Evolutionary conservation across 2,797 vertebrate genomes (phyloP).

Genomic region (Melanogrammus aeglefinus): DNA sequence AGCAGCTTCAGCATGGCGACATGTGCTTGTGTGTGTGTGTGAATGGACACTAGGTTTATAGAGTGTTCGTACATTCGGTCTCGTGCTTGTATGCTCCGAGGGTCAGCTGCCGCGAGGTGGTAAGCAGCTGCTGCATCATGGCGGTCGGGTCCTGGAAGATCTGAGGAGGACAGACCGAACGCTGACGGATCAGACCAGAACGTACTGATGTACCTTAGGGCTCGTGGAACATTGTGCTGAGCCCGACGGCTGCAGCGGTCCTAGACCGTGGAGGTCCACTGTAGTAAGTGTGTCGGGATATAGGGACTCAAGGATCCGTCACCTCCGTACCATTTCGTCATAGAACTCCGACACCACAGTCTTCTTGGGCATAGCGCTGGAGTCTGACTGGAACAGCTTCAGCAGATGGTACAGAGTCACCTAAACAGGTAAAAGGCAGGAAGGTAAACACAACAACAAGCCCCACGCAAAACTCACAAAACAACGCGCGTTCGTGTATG

Average conservation of each 20-base stretch:
- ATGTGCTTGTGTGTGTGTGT: constrained; percentile 55
- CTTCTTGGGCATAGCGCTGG: constrained; percentile 97
- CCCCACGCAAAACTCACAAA: neutral
- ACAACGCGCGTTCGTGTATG: neutral
- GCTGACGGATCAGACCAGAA: neutral
- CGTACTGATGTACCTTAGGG: neutral
- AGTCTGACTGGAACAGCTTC: constrained; percentile 97
- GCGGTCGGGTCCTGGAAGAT: constrained; percentile 99
- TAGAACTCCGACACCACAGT: constrained; percentile 98
- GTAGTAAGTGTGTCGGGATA: neutral
- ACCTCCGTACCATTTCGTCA: constrained; percentile 89
- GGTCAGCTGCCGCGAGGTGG: constrained; percentile 92
- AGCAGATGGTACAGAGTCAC: constrained; percentile 95
- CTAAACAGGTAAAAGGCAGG: constrained; percentile 55
- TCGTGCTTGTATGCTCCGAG: constrained; percentile 97
- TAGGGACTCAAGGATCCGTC: neutral
- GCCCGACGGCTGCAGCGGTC: neutral
- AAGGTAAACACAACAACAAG: neutral
- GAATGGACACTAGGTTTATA: neutral
- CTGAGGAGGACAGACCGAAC: constrained; percentile 60
- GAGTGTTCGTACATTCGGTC: constrained; percentile 88
- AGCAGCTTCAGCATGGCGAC: neutral
- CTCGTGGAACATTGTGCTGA: neutral
- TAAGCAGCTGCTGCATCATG: constrained; percentile 98
- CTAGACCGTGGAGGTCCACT: neutral